Conservation (phyloP, 2,888 invertebrate genomes). For the Acanthoscelides obtectus region DNA sequence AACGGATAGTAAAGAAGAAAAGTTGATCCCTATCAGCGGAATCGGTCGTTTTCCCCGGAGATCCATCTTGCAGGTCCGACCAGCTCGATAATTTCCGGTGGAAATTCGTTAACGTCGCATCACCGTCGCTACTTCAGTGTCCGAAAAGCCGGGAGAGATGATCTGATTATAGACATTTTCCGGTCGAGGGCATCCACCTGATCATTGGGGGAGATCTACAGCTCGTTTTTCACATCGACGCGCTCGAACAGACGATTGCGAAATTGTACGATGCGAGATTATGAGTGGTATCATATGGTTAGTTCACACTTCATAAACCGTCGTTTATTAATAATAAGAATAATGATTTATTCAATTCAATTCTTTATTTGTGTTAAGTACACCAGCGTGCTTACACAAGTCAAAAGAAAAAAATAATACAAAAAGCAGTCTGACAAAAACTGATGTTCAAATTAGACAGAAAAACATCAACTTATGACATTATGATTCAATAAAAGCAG, state of each 20-base stretch:
- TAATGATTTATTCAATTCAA: no score
- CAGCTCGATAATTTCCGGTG: not conserved
- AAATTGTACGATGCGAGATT: no score
- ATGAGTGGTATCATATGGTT: no score
- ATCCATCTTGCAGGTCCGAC: not conserved
- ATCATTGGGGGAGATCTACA: conserved; percentile 9
- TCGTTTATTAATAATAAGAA: no score
- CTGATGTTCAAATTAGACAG: no score
- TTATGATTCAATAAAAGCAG: no score
- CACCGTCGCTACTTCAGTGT: not conserved
- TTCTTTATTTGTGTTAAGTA: no score
- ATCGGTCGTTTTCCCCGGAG: not conserved
- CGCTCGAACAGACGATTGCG: not conserved
- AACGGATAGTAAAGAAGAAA: not conserved
- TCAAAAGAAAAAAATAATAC: no score
- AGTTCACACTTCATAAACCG: no score
- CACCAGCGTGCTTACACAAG: no score
- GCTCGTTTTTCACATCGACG: not conserved
- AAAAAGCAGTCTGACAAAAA: no score
- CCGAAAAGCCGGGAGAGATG: conserved; percentile 12
- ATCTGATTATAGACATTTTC: conserved; percentile 27
- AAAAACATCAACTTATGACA: no score
- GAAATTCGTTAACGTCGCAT: not conserved
- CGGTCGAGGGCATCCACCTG: conserved; percentile 24
- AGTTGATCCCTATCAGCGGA: not conserved